Conservation (phyloP, 2,113 vertebrate species). For the Odontesthes bonariensis region DNA sequence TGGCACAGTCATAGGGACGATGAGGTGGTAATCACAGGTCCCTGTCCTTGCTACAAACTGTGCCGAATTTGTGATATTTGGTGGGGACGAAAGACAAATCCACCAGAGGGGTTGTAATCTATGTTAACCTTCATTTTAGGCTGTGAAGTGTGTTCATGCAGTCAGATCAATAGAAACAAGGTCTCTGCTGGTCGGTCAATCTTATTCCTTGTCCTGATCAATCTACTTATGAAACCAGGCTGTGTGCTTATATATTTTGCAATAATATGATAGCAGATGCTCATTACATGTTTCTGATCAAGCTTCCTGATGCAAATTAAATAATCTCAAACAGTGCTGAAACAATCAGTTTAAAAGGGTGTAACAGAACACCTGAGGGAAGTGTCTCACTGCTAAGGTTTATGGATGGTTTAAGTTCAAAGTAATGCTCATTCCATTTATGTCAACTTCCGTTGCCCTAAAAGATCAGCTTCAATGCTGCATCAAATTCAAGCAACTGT, state of each 20-base stretch:
- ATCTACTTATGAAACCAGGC: conserved; percentile 31
- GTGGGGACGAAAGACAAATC: no score
- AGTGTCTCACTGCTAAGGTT: neutral
- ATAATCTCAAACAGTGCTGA: conserved; percentile 3
- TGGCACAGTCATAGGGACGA: no score
- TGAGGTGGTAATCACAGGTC: no score
- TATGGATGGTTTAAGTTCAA: conserved; percentile 6
- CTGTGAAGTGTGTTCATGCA: conserved; percentile 58
- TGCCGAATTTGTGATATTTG: no score
- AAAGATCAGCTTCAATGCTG: no score
- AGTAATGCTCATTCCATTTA: conserved; percentile 8
- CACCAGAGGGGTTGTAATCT: no score
- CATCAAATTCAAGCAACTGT: no score
- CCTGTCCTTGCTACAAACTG: no score
- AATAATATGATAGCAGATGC: conserved; percentile 27
- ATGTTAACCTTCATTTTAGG: no score
- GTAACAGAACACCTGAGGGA: neutral
- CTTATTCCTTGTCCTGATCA: conserved; percentile 45
- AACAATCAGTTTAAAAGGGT: neutral
- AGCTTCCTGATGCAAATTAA: conserved; percentile 1
- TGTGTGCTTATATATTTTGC: conserved; percentile 23
- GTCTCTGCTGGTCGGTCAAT: conserved; percentile 54
- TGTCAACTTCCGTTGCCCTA: neutral
- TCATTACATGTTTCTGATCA: conserved; percentile 8
- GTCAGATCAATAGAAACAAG: conserved; percentile 62